Conservation (phyloP, 2,113 vertebrate species). For the Charadrius vociferus region DNA sequence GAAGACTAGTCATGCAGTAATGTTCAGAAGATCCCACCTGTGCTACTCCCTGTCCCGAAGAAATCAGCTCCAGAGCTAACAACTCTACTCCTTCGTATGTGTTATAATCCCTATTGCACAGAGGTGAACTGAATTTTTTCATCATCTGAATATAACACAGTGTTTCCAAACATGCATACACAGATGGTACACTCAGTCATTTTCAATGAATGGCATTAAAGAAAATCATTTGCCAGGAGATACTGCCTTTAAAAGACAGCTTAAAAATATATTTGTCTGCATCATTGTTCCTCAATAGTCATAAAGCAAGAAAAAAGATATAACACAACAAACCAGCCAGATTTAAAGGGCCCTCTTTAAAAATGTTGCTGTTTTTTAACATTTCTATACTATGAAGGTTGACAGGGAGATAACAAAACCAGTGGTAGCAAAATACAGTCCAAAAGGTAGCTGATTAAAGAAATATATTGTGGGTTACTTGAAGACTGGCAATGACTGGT, state of each 20-base stretch:
- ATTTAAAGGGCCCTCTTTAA: slow-evolving; percentile 20
- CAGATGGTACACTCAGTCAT: not conserved
- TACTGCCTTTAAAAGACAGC: not conserved
- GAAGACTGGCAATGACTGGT: not conserved
- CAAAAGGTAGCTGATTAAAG: not conserved
- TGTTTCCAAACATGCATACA: not conserved
- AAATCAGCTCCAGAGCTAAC: not conserved
- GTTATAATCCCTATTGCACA: not conserved
- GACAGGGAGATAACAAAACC: slow-evolving; percentile 3
- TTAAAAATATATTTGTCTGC: not conserved
- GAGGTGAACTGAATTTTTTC: not conserved
- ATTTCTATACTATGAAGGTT: not conserved
- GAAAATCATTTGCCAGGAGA: not conserved
- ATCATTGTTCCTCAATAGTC: not conserved
- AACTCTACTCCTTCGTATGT: not conserved
- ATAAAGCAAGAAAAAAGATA: not conserved
- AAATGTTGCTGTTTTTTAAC: not conserved
- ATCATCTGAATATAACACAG: not conserved
- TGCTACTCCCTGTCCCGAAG: not conserved
- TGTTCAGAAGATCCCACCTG: not conserved
- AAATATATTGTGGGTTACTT: not conserved
- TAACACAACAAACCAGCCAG: not conserved
- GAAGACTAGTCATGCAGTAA: not conserved
- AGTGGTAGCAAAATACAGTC: not conserved
- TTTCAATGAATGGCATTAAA: not conserved